Conservation (phyloP, 2,113 vertebrate species). For the Arenaria interpres region DNA sequence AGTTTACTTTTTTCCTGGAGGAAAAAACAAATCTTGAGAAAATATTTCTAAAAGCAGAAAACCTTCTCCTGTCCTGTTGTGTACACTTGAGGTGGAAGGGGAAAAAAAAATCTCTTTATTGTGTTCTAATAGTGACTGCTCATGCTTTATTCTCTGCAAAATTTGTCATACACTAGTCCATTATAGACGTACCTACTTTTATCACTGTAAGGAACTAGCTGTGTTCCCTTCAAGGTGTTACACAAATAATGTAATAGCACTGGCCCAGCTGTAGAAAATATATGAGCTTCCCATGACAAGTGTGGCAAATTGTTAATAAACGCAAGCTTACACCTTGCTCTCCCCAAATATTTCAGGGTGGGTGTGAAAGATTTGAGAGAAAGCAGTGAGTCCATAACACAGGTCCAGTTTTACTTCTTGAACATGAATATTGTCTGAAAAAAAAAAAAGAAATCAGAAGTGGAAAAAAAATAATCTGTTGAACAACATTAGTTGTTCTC, state of each 20-base stretch:
- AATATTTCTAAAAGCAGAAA: slow-evolving; percentile 43
- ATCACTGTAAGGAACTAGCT: background rate
- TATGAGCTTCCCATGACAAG: background rate
- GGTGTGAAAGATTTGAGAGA: slow-evolving; percentile 41
- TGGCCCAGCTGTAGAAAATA: background rate
- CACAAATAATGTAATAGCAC: background rate
- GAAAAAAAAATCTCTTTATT: background rate
- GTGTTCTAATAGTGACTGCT: background rate
- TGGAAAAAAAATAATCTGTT: background rate
- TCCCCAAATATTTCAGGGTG: background rate
- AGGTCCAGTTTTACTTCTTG: slow-evolving; percentile 19
- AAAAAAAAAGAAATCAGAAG: background rate
- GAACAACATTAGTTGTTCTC: background rate
- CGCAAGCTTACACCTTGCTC: background rate
- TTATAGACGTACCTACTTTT: background rate
- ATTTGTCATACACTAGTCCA: background rate
- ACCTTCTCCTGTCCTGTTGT: background rate
- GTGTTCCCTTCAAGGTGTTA: background rate
- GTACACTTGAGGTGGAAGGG: background rate
- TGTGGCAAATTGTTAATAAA: background rate
- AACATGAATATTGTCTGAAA: background rate
- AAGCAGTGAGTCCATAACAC: background rate
- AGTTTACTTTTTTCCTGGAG: background rate
- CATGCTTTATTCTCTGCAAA: background rate
- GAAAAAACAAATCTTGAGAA: slow-evolving; percentile 52